These are phyloP conservation scores for Acanthosoma haemorrhoidale DNA, from an alignment of 2,888 invertebrate species.

Conservation along the genomic window DNA sequence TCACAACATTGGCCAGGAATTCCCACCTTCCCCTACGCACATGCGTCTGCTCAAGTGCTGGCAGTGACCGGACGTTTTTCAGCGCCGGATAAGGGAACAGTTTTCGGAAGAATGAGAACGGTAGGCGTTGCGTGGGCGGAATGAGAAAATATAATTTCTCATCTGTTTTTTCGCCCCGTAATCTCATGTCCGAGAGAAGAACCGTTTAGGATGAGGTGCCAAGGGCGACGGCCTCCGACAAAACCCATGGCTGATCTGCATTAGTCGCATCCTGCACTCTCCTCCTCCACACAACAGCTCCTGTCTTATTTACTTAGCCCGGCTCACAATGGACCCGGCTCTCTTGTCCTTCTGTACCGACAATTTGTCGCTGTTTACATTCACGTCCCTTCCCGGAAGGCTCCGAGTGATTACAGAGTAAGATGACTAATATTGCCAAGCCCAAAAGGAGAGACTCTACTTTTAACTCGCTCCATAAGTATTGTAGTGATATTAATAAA, in stretches of 20 bases:
- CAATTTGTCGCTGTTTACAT: slow-evolving; percentile 5
- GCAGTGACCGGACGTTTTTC: too few relatives aligned
- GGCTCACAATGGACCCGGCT: neutral
- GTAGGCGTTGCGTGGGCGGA: neutral
- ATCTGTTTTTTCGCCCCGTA: slow-evolving; percentile 3
- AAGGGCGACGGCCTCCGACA: slow-evolving; percentile 23
- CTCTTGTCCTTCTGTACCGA: neutral
- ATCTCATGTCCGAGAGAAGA: neutral
- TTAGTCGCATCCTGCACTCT: slow-evolving; percentile 13
- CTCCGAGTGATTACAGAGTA: too few relatives aligned
- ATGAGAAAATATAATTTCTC: neutral
- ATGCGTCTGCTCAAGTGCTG: too few relatives aligned
- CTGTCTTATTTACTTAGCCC: neutral
- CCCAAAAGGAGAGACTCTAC: too few relatives aligned
- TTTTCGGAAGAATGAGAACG: too few relatives aligned
- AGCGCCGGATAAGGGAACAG: too few relatives aligned
- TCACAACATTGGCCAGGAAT: too few relatives aligned
- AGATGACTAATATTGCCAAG: too few relatives aligned
- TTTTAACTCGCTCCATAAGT: too few relatives aligned
- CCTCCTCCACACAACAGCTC: neutral
- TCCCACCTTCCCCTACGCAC: too few relatives aligned
- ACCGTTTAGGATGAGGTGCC: neutral
- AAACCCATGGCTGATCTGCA: slow-evolving; percentile 28
- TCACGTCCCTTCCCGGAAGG: neutral
- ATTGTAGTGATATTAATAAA: too few relatives aligned